phyloP scores from a whole-genome alignment of 2,113 vertebrate genomes.

The Sisor rabdophorus region DNA sequence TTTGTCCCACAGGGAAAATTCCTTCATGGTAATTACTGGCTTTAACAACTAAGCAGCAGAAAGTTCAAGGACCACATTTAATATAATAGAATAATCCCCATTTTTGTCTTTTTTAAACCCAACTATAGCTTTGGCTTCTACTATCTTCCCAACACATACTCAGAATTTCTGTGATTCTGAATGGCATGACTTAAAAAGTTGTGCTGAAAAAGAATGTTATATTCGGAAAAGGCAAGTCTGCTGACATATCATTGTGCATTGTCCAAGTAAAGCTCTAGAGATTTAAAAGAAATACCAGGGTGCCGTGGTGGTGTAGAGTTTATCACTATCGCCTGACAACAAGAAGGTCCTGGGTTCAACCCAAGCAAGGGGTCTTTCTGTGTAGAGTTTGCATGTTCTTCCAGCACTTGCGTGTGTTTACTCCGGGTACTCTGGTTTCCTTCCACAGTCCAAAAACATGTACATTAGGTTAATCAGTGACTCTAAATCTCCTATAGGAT shows the following conservation, averaged over 20 bases:
- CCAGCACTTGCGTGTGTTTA: no score
- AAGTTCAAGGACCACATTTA: conserved; percentile 27
- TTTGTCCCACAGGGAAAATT: conserved; percentile 36
- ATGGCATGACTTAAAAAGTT: conserved; percentile 4
- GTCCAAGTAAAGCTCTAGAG: conserved; percentile 8
- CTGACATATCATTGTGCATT: neutral
- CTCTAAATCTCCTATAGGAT: no score
- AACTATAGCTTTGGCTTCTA: neutral
- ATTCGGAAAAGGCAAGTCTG: neutral
- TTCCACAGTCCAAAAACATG: no score
- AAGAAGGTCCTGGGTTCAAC: no score
- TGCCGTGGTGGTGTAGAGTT: no score
- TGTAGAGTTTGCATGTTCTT: no score
- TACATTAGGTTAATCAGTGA: no score
- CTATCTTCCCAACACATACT: neutral
- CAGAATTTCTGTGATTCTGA: neutral
- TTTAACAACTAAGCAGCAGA: conserved; percentile 36
- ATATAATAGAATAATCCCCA: conserved; percentile 7
- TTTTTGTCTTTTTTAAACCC: conserved; percentile 17
- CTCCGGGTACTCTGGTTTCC: no score
- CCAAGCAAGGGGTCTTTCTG: no score
- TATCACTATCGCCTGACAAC: no score
- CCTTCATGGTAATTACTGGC: conserved; percentile 43
- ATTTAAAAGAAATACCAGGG: neutral
- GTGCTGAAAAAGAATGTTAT: neutral